phyloP scores from a whole-genome alignment of 2,888 invertebrate genomes.

The Trichopria drosophilae region DNA sequence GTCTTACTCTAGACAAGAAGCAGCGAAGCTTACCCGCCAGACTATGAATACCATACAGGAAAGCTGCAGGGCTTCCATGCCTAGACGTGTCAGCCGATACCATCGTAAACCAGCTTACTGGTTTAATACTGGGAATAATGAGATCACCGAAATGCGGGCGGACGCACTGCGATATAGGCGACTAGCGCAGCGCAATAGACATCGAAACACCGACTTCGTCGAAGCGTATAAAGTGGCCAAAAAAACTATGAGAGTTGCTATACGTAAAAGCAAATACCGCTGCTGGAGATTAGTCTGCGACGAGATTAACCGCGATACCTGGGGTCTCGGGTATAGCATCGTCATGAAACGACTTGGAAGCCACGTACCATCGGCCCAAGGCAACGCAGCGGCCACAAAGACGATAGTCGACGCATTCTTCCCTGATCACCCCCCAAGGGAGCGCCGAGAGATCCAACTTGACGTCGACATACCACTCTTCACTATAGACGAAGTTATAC shows the following conservation, averaged over 20 bases:
- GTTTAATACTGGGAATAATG: not conserved
- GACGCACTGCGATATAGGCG: conserved; percentile 18
- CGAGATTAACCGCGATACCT: conserved; percentile 12
- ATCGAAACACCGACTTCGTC: not conserved
- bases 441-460: not conserved
- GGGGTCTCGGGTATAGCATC: conserved; percentile 24
- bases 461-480: conserved; percentile 16
- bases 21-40: too few species aligned
- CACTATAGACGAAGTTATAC: conserved; percentile 24
- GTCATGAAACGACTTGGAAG: conserved; percentile 9
- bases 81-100: not conserved
- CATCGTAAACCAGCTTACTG: not conserved
- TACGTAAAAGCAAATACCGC: conserved; percentile 1
- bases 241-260: not conserved
- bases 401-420: conserved; percentile 26
- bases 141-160: conserved; percentile 12
- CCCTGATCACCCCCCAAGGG: conserved; percentile 19
- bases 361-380: not conserved
- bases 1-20: too few species aligned
- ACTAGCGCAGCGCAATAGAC: conserved; percentile 8
- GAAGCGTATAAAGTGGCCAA: not conserved
- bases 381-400: conserved; percentile 3
- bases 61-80: not conserved
- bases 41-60: not conserved
- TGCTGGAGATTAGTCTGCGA: conserved; percentile 2